These are phyloP conservation scores for Mya arenaria DNA, from an alignment of 1,140 invertebrate genomes.

Conservation along the genomic window DNA sequence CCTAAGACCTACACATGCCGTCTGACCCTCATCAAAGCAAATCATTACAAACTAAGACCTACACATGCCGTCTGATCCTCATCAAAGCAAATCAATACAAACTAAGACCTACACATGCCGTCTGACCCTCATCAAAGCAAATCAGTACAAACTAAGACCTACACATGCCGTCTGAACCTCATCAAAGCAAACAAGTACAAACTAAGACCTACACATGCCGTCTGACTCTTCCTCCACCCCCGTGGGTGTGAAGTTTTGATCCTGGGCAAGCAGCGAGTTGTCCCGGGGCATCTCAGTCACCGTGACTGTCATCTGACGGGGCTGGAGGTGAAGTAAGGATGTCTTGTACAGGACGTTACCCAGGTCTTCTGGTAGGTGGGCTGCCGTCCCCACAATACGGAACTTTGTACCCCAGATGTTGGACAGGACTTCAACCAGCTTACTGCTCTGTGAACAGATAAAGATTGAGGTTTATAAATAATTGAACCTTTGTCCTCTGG, in stretches of 20 bases:
- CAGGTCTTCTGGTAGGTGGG: conserved; percentile 92
- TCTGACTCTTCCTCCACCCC: conserved; percentile 89
- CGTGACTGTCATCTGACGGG: conserved; percentile 98
- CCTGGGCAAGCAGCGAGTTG: conserved; percentile 85
- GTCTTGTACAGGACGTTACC: conserved; percentile 99
- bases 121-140: too few relatives aligned
- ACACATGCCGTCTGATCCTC: too few relatives aligned
- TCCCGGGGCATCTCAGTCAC: conserved; percentile 86
- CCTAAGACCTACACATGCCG: too few relatives aligned
- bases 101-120: too few relatives aligned
- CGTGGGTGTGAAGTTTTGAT: conserved; percentile 90
- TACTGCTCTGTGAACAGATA: conserved; percentile 68
- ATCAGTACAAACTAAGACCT: too few relatives aligned
- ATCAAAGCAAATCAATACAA: too few relatives aligned
- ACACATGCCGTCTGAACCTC: too few relatives aligned
- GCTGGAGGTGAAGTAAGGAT: conserved; percentile 97
- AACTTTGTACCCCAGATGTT: conserved; percentile 99
- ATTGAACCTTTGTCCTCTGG: conserved; percentile 95
- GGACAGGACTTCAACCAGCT: conserved; percentile 94
- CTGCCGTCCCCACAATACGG: conserved; percentile 94
- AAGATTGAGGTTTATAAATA: conserved; percentile 1
- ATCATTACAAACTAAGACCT: too few relatives aligned
- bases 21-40: too few relatives aligned
- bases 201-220: conserved; percentile 40
- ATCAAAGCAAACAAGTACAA: too few relatives aligned